A percentile compares a stretch with the other conserved stretches of the same genome.
Conservation (phyloP, 2,888 invertebrate genomes). For the Lutraria lutraria region DNA sequence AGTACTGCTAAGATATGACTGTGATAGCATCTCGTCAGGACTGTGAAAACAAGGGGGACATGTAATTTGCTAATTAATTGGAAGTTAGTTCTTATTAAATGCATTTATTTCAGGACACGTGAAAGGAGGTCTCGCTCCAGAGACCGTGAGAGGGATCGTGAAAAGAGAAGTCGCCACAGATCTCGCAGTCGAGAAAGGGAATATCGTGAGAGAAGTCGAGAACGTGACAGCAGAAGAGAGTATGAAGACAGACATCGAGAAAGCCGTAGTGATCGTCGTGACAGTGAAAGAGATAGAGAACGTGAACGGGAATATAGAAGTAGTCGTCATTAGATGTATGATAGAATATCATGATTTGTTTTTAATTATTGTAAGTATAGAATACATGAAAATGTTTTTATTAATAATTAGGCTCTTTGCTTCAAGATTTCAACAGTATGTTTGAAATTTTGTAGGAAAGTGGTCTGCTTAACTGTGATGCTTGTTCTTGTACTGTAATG, state of each 20-base stretch:
- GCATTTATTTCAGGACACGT: constrained; percentile 31
- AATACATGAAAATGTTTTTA: not conserved
- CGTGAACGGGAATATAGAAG: constrained; percentile 85
- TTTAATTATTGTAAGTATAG: constrained; percentile 44
- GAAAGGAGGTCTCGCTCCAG: constrained; percentile 92
- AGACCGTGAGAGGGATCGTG: constrained; percentile 87
- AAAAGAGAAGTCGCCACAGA: constrained; percentile 84
- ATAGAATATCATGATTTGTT: constrained; percentile 4
- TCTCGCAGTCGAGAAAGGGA: constrained; percentile 88
- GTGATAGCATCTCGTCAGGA: too few relatives aligned
- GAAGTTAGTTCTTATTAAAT: not conserved
- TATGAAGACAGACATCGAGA: constrained; percentile 83
- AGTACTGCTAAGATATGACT: too few relatives aligned
- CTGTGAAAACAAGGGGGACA: too few relatives aligned
- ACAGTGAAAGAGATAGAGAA: constrained; percentile 84
- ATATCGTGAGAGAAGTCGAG: constrained; percentile 88
- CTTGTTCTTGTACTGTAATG: constrained; percentile 1
- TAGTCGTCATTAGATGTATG: constrained; percentile 66
- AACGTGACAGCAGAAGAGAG: constrained; percentile 88
- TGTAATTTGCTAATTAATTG: not conserved
- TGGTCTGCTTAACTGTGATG: not conserved
- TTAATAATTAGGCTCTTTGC: not conserved
- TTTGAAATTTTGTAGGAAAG: constrained; percentile 23
- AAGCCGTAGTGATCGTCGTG: constrained; percentile 75
- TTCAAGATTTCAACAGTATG: constrained; percentile 3